Evolutionary conservation across 1,140 invertebrate genomes (phyloP).

Genomic region (Brachionus sp.): DNA sequence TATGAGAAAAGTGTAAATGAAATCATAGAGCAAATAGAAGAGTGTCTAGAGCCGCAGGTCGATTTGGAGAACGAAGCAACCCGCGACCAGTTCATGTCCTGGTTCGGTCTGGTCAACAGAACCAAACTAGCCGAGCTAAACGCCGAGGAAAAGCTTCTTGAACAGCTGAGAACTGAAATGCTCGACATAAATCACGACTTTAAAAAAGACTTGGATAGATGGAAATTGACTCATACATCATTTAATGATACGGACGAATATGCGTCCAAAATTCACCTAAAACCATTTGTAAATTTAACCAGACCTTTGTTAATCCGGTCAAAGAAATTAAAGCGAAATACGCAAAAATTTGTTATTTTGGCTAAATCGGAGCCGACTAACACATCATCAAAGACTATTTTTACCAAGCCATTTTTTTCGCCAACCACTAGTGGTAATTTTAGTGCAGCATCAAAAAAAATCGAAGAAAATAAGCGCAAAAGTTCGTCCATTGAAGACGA

Average conservation of each 20-base stretch:
- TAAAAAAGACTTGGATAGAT: constrained; percentile 1
- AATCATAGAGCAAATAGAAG: neutral
- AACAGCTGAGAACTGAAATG: neutral
- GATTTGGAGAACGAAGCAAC: neutral
- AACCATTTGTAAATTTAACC: constrained; percentile 37
- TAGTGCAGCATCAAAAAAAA: neutral
- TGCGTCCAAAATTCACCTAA: constrained; percentile 10
- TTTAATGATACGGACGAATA: neutral
- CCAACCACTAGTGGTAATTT: neutral
- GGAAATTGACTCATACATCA: neutral
- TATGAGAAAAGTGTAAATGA: constrained; percentile 13
- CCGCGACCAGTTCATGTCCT: neutral
- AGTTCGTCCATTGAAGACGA: neutral
- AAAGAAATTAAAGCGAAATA: constrained; percentile 1
- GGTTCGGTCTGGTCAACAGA: constrained; percentile 9
- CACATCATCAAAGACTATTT: neutral
- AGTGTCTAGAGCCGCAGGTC: neutral
- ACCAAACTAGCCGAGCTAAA: neutral
- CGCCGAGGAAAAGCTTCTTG: neutral
- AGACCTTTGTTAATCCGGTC: constrained; percentile 22
- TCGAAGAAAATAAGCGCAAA: neutral
- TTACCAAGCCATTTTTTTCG: constrained; percentile 32
- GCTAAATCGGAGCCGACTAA: neutral
- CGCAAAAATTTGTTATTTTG: constrained; percentile 4
- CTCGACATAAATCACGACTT: constrained; percentile 30